These are phyloP conservation scores for Orchestes rusci DNA, from an alignment of 2,888 invertebrate species.

Conservation along the genomic window DNA sequence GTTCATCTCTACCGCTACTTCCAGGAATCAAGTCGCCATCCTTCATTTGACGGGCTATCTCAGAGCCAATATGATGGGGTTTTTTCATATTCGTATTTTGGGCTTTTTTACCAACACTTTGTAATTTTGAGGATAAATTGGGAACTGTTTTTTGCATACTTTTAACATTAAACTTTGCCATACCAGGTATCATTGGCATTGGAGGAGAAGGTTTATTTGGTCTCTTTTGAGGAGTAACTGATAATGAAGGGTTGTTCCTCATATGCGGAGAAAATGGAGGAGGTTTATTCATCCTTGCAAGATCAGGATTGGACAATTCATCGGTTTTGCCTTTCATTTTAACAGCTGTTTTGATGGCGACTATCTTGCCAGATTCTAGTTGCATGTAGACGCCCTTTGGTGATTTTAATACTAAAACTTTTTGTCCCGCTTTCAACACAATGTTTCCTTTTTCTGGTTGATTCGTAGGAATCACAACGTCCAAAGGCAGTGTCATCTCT, in stretches of 20 bases:
- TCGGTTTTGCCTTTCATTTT: conserved; percentile 55
- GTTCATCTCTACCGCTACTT: conserved; percentile 34
- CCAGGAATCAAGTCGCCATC: conserved; percentile 28
- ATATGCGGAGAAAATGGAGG: conserved; percentile 37
- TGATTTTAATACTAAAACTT: conserved; percentile 90
- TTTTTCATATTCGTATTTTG: conserved; percentile 29
- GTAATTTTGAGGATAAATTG: conserved; percentile 39
- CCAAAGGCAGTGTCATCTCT: conserved; percentile 84
- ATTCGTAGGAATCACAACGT: conserved; percentile 89
- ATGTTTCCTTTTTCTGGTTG: conserved; percentile 85
- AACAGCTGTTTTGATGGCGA: conserved; percentile 78
- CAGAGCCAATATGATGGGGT: conserved; percentile 34
- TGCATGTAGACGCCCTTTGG: conserved; percentile 96
- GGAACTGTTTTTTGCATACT: conserved; percentile 40
- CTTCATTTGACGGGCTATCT: conserved; percentile 32
- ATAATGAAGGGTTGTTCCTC: conserved; percentile 55
- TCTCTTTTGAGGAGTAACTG: conserved; percentile 47
- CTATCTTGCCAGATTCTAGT: conserved; percentile 88
- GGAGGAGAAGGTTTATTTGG: conserved; percentile 33
- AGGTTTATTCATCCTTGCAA: conserved; percentile 34
- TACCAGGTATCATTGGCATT: conserved; percentile 29
- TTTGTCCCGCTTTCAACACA: conserved; percentile 86
- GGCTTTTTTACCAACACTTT: conserved; percentile 34
- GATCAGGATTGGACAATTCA: conserved; percentile 35
- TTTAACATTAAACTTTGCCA: conserved; percentile 39